Conservation (phyloP, 2,888 invertebrate species). For the Agonopterix alstromeriana region DNA sequence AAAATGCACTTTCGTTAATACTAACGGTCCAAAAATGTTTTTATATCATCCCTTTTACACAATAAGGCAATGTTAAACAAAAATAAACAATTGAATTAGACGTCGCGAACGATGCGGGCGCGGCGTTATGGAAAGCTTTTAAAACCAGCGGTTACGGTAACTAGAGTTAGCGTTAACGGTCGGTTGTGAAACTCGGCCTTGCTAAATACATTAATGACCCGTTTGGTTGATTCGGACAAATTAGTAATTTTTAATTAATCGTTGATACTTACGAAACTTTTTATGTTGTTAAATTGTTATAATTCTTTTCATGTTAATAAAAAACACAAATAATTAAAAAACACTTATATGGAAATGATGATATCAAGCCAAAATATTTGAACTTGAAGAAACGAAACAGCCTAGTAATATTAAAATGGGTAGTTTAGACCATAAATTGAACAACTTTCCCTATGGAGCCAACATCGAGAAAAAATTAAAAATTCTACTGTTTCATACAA, state of each 20-base stretch:
- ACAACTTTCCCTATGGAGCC: too few relatives aligned
- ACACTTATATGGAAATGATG: too few relatives aligned
- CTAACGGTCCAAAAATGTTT: background rate
- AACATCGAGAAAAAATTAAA: too few relatives aligned
- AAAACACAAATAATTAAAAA: too few relatives aligned
- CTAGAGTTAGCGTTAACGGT: background rate
- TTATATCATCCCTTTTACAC: background rate
- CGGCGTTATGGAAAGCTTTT: background rate
- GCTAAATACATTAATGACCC: background rate
- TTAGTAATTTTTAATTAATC: background rate
- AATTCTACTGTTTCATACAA: too few relatives aligned
- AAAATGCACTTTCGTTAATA: background rate
- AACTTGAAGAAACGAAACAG: too few relatives aligned
- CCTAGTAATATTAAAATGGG: too few relatives aligned
- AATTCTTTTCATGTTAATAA: too few relatives aligned
- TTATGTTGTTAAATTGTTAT: too few relatives aligned
- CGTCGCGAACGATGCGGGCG: background rate
- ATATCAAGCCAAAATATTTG: too few relatives aligned
- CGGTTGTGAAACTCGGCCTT: background rate
- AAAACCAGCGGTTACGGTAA: background rate
- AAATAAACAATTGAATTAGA: background rate
- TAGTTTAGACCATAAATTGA: too few relatives aligned
- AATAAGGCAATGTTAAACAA: background rate
- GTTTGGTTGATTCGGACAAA: background rate
- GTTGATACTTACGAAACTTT: too few relatives aligned